These are phyloP conservation scores for Meta bourneti DNA, from an alignment of 2,888 invertebrate species.

Conservation along the genomic window DNA sequence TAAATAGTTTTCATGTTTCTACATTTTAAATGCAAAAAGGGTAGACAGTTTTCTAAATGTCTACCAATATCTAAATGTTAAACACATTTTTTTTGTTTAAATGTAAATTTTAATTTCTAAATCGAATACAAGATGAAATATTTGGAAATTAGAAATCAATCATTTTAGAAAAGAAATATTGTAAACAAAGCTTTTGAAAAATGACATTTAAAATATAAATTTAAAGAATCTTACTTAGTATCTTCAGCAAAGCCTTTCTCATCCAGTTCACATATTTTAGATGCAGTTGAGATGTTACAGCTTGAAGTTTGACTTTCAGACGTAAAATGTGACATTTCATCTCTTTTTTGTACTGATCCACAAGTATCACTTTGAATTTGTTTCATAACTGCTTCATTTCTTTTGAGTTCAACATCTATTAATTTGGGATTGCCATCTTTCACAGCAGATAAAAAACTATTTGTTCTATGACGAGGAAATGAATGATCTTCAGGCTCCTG, in stretches of 20 bases:
- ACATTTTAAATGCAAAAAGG: too few relatives aligned
- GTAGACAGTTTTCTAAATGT: too few relatives aligned
- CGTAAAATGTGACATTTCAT: conserved; percentile 15
- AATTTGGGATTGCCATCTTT: conserved; percentile 73
- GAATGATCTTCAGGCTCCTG: conserved; percentile 59
- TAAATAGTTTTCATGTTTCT: too few relatives aligned
- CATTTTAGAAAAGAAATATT: too few relatives aligned
- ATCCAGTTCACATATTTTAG: conserved; percentile 25
- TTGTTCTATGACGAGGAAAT: conserved; percentile 71
- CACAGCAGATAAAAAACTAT: conserved; percentile 73
- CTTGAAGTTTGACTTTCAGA: conserved; percentile 34
- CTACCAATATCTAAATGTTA: too few relatives aligned
- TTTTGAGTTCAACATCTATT: conserved; percentile 49
- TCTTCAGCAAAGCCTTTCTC: conserved; percentile 39
- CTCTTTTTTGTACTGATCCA: conserved; percentile 6
- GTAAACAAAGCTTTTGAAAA: too few relatives aligned
- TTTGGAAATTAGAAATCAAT: too few relatives aligned
- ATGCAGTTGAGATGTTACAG: not conserved
- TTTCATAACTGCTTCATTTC: conserved; percentile 18
- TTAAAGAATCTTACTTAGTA: conserved; percentile 38
- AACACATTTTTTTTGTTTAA: too few relatives aligned
- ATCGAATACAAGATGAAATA: too few relatives aligned
- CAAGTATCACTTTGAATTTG: conserved; percentile 9
- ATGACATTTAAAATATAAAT: not conserved
- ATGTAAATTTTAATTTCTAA: too few relatives aligned